phyloP scores from a whole-genome alignment of 2,113 vertebrate species.

The Phrynosoma platyrhinos region DNA sequence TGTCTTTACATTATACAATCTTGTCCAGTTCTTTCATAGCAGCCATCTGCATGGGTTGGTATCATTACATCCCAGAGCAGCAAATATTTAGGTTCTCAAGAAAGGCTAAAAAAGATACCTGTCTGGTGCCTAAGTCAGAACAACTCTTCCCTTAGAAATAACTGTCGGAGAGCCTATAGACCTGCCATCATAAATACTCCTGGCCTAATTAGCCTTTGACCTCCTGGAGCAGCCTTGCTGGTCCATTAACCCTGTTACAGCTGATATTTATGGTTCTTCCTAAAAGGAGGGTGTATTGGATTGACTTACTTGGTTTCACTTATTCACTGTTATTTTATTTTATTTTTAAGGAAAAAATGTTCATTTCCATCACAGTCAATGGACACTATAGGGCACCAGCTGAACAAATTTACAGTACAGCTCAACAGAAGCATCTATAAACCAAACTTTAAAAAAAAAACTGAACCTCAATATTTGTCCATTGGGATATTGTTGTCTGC shows the following conservation, averaged over 20 bases:
- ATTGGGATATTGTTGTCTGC: no score
- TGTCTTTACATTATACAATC: no score
- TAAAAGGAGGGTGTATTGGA: constrained; percentile 60
- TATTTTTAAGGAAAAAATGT: constrained; percentile 1
- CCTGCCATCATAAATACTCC: constrained; percentile 68
- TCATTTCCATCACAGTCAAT: constrained; percentile 36
- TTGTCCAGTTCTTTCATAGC: no score
- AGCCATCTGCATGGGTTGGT: no score
- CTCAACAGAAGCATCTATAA: no score
- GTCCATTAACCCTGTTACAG: constrained; percentile 64
- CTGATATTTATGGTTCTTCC: constrained; percentile 72
- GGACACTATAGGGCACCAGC: background rate
- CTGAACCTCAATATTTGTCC: no score
- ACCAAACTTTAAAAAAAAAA: no score
- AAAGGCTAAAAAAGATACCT: background rate
- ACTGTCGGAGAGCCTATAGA: constrained; percentile 58
- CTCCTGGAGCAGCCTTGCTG: constrained; percentile 54
- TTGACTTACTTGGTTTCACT: constrained; percentile 32
- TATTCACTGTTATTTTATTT: constrained; percentile 44
- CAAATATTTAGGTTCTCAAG: no score
- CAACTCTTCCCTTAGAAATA: constrained; percentile 49
- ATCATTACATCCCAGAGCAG: no score
- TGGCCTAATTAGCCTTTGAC: constrained; percentile 61
- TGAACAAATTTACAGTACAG: background rate
- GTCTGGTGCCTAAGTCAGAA: constrained; percentile 20